Conservation (phyloP, 2,797 vertebrate genomes). For the Lithobates pipiens region DNA sequence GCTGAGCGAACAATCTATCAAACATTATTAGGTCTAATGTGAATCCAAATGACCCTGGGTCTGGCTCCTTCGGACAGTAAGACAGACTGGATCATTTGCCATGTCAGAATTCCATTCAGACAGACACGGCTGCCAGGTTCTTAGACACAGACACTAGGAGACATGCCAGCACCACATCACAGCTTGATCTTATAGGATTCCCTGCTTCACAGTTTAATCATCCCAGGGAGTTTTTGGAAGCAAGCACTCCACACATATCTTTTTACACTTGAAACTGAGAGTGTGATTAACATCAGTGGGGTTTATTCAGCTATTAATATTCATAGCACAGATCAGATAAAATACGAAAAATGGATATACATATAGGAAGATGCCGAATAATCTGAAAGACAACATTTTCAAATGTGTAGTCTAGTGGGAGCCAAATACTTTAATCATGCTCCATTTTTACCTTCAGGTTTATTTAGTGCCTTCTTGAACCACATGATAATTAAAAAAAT, state of each 20-base stretch:
- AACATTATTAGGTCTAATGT: conserved; percentile 24
- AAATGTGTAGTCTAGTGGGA: not conserved
- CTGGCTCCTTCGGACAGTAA: conserved; percentile 2
- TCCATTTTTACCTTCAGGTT: too few species aligned
- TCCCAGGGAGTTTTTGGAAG: conserved; percentile 24
- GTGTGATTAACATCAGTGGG: conserved; percentile 25
- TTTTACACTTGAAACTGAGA: conserved; percentile 49
- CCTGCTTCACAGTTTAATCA: conserved; percentile 35
- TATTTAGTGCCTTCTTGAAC: too few species aligned
- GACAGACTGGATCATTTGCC: conserved; percentile 33
- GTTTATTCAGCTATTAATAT: conserved; percentile 26
- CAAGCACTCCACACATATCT: conserved; percentile 28
- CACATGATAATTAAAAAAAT: too few species aligned
- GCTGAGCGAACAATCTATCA: conserved; percentile 19
- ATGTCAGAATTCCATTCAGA: conserved; percentile 38
- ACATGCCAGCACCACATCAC: conserved; percentile 23
- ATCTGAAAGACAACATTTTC: not conserved
- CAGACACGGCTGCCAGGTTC: conserved; percentile 23
- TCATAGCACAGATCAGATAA: not conserved
- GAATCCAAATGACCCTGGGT: conserved; percentile 28
- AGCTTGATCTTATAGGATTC: conserved; percentile 50
- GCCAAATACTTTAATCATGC: too few species aligned
- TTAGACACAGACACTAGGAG: conserved; percentile 33
- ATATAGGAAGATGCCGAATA: not conserved
- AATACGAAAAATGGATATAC: not conserved